A percentile compares a stretch with the other conserved stretches of the same genome.
Conservation (phyloP, 1,140 invertebrate genomes). For the Drosophila mayri region DNA sequence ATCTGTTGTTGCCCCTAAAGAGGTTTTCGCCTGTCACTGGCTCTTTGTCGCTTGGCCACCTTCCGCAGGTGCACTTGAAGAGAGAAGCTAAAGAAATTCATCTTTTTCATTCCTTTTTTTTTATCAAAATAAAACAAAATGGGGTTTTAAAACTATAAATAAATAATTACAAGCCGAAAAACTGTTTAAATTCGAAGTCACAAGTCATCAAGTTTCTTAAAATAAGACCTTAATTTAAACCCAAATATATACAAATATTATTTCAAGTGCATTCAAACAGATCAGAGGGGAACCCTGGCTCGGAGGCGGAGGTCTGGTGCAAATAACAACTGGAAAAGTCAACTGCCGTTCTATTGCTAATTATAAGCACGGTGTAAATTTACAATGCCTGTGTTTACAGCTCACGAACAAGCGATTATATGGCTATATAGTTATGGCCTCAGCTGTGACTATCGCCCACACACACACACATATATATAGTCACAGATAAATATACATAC, state of each 20-base stretch:
- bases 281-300: not conserved
- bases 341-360: conserved; percentile 79
- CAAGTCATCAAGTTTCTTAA: too few species aligned
- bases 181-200: not conserved
- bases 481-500: too few species aligned
- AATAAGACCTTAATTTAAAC: too few species aligned
- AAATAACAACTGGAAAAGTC: conserved; percentile 65
- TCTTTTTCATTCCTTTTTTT: too few species aligned
- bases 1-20: not conserved
- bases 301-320: conserved; percentile 1
- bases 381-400: conserved; percentile 77
- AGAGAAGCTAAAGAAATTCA: not conserved
- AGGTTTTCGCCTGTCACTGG: conserved; percentile 32
- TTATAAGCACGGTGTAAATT: conserved; percentile 79
- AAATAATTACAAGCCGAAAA: not conserved
- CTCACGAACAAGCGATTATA: conserved; percentile 79
- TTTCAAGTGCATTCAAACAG: conserved; percentile 1
- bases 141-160: not conserved
- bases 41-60: conserved; percentile 26
- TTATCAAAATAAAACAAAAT: not conserved
- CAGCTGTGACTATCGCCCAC: conserved; percentile 29
- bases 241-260: not conserved
- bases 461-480: not conserved
- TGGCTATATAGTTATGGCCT: conserved; percentile 66
- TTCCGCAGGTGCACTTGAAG: conserved; percentile 6